Evolutionary conservation across 1,140 invertebrate genomes (phyloP).

Genomic region (Oreohelix idahoensis): DNA sequence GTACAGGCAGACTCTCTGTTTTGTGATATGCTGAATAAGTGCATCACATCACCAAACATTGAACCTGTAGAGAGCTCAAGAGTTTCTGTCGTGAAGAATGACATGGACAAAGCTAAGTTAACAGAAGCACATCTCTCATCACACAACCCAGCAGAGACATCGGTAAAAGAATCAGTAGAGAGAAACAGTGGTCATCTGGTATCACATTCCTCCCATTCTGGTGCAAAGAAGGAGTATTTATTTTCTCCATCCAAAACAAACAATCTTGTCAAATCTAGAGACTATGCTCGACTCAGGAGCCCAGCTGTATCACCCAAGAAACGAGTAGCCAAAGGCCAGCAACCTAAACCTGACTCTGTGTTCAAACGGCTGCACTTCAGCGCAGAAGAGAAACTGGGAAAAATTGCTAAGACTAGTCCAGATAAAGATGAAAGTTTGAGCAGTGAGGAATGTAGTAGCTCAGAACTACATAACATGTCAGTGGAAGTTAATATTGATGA

Average conservation of each 20-base stretch:
- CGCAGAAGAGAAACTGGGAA: not conserved
- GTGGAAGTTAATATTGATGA: conserved; percentile 19
- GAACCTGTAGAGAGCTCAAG: too few species aligned
- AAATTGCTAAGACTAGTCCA: not conserved
- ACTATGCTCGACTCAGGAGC: conserved; percentile 22
- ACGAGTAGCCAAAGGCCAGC: not conserved
- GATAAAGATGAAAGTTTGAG: not conserved
- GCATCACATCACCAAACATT: too few species aligned
- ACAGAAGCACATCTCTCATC: too few species aligned
- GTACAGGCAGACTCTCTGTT: not conserved
- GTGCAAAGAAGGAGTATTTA: not conserved
- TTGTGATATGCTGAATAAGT: too few species aligned
- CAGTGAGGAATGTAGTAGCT: not conserved
- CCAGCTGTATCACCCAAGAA: conserved; percentile 17
- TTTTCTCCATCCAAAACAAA: conserved; percentile 26
- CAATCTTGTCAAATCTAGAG: conserved; percentile 25
- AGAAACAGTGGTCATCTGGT: not conserved
- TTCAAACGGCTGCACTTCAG: conserved; percentile 15
- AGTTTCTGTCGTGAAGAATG: too few species aligned
- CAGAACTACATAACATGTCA: not conserved
- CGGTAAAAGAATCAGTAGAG: too few species aligned
- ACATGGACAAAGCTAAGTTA: too few species aligned
- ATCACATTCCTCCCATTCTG: not conserved
- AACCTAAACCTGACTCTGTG: not conserved
- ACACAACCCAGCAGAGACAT: too few species aligned